Evolutionary conservation across 2,113 vertebrate species (phyloP), one percentile per base, ranked within the genome.

Genomic region (Takifugu flavidus): DNA sequence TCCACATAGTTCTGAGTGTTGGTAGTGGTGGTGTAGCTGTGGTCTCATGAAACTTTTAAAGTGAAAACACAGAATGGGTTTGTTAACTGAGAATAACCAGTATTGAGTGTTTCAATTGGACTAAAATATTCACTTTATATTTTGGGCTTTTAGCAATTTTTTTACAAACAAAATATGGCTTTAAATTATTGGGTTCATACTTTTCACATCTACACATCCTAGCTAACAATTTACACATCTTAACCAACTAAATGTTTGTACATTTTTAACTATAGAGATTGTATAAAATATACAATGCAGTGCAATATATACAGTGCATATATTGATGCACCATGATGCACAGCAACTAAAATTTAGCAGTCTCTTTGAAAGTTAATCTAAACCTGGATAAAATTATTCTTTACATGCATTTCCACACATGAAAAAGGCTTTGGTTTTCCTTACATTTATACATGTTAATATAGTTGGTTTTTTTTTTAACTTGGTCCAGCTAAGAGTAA

Each of bases 341-440:
- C 53, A 76, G 54, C 61, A 78, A 43, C 54, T 65, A 25, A 47
- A 65, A 57, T 39, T 45, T 62, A 72, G 49, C 44, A 5, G 8
- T 39, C 7, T 39, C 34, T 11, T 39, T 39, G 8, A 39, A 39
- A 39, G 34, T 8, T 10, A 39, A 10, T 11, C 34, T 7, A 39
- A 39, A 39, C 8, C 11, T 39, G 34, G n/a, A 58, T 3, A 25
- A 56, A 43, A 47, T n/a, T 54, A 44, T 44, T 20, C 34, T 29
- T 53, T 43, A 14, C 57, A 56, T 29, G 15, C 65, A 74, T 13
- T 7, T 65, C 8, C 31, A 54, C 13, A 77, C 54, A 70, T 56
- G 13, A 58, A 62, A 60, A 67, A 69, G 11, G 44, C 63, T 82
- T 87, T 75, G 74, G 63, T 70, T 67, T 63, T 55, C 20, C 20